Percentiles rank a stretch among this genome's conserved stretches.
These are phyloP conservation scores for Steatornis caripensis DNA, from an alignment of 2,113 vertebrate genomes.

Conservation along the genomic window DNA sequence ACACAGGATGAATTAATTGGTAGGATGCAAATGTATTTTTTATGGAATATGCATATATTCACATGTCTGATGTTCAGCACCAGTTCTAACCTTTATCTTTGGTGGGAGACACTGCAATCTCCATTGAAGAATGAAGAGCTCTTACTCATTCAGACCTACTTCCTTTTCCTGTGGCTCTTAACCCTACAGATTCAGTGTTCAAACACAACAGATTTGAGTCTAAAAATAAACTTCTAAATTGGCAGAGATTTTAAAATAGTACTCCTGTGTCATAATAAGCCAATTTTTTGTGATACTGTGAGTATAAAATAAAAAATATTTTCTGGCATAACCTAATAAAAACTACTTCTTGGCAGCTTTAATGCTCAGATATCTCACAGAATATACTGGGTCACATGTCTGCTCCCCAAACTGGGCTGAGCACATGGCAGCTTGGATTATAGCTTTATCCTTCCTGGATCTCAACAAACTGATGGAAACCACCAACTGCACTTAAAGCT, in stretches of 20 bases:
- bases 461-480: background rate
- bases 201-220: background rate
- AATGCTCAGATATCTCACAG: background rate
- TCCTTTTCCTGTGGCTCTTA: background rate
- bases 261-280: background rate
- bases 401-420: background rate
- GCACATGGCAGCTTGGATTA: no score
- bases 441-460: background rate
- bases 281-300: background rate
- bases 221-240: background rate
- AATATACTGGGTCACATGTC: background rate
- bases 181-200: background rate
- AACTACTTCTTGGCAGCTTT: background rate
- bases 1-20: rapidly evolving
- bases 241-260: background rate
- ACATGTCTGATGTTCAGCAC: background rate
- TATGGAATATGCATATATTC: background rate
- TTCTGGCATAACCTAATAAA: background rate
- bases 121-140: background rate
- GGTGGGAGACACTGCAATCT: background rate
- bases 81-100: background rate
- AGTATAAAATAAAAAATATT: background rate
- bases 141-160: background rate
- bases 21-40: background rate
- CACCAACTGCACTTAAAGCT: no score